Percentiles rank a stretch among this genome's conserved stretches.
Evolutionary conservation across 2,113 vertebrate genomes (phyloP).

Genomic region (Ammodytes dubius): DNA sequence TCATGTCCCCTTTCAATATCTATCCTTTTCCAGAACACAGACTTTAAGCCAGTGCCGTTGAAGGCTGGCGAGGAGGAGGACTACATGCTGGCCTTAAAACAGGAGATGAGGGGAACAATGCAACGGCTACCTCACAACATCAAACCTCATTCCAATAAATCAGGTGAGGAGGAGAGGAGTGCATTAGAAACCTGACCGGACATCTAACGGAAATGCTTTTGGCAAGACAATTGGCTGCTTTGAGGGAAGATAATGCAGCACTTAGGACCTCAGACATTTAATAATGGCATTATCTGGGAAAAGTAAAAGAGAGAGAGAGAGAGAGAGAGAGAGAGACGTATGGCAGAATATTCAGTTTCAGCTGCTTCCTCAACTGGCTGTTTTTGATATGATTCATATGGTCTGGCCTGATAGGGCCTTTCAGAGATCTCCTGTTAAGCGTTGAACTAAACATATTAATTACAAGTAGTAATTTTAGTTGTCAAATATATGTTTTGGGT

Average conservation of each 20-base stretch:
- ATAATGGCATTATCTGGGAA: slow-evolving; percentile 50
- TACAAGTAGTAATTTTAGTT: background rate
- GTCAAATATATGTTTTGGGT: background rate
- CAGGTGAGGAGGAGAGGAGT: slow-evolving; percentile 80
- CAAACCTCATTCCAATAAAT: slow-evolving; percentile 73
- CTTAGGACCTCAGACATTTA: slow-evolving; percentile 62
- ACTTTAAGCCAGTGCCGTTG: slow-evolving; percentile 90
- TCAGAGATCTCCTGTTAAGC: background rate
- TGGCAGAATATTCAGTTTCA: slow-evolving; percentile 49
- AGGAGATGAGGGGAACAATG: slow-evolving; percentile 90
- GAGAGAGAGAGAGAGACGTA: slow-evolving; percentile 3
- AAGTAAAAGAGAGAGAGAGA: slow-evolving; percentile 8
- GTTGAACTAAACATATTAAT: background rate
- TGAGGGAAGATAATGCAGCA: slow-evolving; percentile 60
- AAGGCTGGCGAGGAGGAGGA: slow-evolving; percentile 89
- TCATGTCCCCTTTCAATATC: background rate
- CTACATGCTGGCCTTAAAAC: slow-evolving; percentile 93
- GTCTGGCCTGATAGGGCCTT: background rate
- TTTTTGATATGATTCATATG: slow-evolving; percentile 22
- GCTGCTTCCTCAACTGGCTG: background rate
- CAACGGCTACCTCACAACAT: slow-evolving; percentile 89
- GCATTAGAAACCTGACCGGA: slow-evolving; percentile 43
- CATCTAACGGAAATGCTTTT: slow-evolving; percentile 1
- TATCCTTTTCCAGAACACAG: slow-evolving; percentile 67
- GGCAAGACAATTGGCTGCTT: slow-evolving; percentile 15